A percentile compares a stretch with the other conserved stretches of the same genome.
phyloP scores from a whole-genome alignment of 2,888 invertebrate genomes.

The Nephrocerus scutellatus region DNA sequence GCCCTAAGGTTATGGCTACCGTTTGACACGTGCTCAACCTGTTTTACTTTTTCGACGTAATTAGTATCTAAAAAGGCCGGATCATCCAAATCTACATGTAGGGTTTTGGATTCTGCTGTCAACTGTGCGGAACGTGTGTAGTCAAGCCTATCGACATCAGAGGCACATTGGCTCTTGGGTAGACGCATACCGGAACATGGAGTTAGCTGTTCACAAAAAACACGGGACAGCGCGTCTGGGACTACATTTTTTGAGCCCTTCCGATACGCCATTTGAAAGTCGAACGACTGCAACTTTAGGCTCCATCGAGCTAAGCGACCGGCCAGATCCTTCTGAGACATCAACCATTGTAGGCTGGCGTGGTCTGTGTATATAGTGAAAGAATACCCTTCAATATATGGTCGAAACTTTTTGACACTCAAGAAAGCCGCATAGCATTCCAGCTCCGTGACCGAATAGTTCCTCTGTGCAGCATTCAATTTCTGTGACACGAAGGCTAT shows the following conservation, averaged over 20 bases:
- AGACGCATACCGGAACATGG: too few species aligned
- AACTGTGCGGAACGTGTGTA: too few species aligned
- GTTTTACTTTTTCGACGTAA: too few species aligned
- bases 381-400: constrained; percentile 20
- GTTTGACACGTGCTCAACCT: too few species aligned
- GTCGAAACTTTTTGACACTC: constrained; percentile 13
- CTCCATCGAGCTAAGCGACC: constrained; percentile 19
- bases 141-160: too few species aligned
- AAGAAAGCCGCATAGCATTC: constrained; percentile 12
- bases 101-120: too few species aligned
- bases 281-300: constrained; percentile 23
- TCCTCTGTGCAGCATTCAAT: constrained; percentile 8
- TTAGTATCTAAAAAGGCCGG: too few species aligned
- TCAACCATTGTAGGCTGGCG: constrained; percentile 26
- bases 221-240: constrained; percentile 24
- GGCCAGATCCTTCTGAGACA: constrained; percentile 25
- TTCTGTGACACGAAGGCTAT: constrained; percentile 9
- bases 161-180: too few species aligned
- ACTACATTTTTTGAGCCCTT: constrained; percentile 22
- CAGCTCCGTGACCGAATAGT: constrained; percentile 10
- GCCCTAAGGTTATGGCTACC: too few species aligned
- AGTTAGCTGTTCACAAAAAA: too few species aligned
- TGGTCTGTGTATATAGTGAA: constrained; percentile 26
- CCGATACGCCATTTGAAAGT: constrained; percentile 21
- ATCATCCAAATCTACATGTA: too few species aligned